Conservation (phyloP, 2,888 invertebrate genomes). For the Chrysodeixis includens region DNA sequence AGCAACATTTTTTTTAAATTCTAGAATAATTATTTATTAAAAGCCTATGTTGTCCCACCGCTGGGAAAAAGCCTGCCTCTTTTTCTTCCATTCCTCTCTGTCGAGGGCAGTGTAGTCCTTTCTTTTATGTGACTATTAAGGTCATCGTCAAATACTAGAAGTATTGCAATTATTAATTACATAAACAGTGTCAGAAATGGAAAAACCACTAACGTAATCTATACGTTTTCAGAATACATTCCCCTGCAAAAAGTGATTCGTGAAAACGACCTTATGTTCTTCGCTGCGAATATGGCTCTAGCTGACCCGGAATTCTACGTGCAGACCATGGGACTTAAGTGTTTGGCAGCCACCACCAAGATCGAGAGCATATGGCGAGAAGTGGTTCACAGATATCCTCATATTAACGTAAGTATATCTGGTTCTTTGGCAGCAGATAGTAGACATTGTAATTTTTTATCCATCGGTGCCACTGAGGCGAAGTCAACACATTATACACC, state of each 20-base stretch:
- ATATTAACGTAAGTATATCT: slow-evolving; percentile 58
- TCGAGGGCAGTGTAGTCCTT: too few species aligned
- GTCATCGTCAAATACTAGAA: too few species aligned
- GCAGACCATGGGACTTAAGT: slow-evolving; percentile 61
- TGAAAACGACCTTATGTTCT: slow-evolving; percentile 54
- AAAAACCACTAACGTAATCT: not conserved
- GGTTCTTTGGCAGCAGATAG: not conserved
- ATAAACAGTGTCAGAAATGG: not conserved
- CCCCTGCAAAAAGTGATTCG: slow-evolving; percentile 61
- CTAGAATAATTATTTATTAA: too few species aligned
- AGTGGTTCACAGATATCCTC: slow-evolving; percentile 47
- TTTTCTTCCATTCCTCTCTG: too few species aligned
- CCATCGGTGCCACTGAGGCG: not conserved
- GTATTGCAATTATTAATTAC: too few species aligned
- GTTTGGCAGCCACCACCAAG: slow-evolving; percentile 62
- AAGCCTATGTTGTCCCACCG: too few species aligned
- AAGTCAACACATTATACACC: too few species aligned
- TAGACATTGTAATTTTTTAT: too few species aligned
- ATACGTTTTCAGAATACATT: slow-evolving; percentile 59
- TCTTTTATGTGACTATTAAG: too few species aligned
- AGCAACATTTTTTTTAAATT: too few species aligned
- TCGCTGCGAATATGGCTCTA: slow-evolving; percentile 59
- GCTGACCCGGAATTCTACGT: slow-evolving; percentile 60
- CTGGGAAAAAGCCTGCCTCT: too few species aligned
- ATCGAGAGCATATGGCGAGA: slow-evolving; percentile 64